phyloP scores from a whole-genome alignment of 2,113 vertebrate species.

The Brachyhypopomus occidentalis region DNA sequence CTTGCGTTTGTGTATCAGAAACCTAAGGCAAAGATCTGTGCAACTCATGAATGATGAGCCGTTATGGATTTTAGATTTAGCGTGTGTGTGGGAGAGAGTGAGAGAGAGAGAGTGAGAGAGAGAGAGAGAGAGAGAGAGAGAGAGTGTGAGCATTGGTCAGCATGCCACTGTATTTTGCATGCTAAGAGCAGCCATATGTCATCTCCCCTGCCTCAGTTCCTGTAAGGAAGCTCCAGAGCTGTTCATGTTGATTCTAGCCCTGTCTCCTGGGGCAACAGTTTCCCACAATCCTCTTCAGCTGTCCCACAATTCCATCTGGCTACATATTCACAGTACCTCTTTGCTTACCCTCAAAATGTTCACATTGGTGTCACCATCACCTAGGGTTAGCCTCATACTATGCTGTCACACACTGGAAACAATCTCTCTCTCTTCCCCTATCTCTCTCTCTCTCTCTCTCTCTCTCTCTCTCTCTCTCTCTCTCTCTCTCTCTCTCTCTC shows the following conservation, averaged over 20 bases:
- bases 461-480: slow-evolving; percentile 3
- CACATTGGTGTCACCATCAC: slow-evolving; percentile 51
- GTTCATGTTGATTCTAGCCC: not conserved
- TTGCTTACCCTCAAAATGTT: slow-evolving; percentile 38
- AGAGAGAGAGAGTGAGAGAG: too few species aligned
- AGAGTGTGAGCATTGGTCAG: not conserved
- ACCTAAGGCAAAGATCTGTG: too few species aligned
- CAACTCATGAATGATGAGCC: too few species aligned
- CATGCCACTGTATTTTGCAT: not conserved
- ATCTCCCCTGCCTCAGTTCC: not conserved
- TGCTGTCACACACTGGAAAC: too few species aligned
- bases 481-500: not conserved
- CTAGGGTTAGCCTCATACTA: slow-evolving; percentile 56
- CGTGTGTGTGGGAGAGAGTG: not conserved
- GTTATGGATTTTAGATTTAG: too few species aligned
- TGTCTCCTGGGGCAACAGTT: not conserved
- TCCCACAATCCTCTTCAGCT: not conserved
- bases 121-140: too few species aligned
- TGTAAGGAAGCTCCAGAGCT: not conserved
- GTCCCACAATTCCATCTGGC: slow-evolving; percentile 11
- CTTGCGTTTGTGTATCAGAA: too few species aligned
- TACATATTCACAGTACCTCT: slow-evolving; percentile 6
- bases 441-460: slow-evolving; percentile 4
- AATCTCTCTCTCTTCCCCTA: not conserved
- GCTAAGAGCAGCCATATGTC: not conserved